Conservation (phyloP, 2,797 vertebrate genomes). For the Pogonophryne albipinna region DNA sequence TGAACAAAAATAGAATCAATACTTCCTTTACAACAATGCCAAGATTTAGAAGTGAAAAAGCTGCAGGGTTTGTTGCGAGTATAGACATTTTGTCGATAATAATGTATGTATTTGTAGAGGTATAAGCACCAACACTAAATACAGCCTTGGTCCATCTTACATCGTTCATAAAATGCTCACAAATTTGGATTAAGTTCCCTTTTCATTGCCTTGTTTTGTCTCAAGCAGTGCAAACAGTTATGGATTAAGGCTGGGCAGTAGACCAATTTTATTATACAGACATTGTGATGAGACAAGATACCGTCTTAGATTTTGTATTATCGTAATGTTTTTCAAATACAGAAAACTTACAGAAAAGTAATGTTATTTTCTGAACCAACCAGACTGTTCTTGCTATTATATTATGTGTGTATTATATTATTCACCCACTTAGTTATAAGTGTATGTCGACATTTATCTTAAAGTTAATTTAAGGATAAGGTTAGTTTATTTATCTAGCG, state of each 20-base stretch:
- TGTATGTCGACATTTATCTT: too few relatives aligned
- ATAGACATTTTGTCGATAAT: conserved; percentile 3
- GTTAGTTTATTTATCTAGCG: too few relatives aligned
- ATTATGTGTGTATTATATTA: too few relatives aligned
- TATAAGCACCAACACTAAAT: neutral
- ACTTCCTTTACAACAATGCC: neutral
- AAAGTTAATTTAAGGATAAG: too few relatives aligned
- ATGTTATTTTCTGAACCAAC: too few relatives aligned
- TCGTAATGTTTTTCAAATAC: too few relatives aligned
- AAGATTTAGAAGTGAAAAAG: conserved; percentile 27
- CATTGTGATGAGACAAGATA: too few relatives aligned
- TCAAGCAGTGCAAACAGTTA: conserved; percentile 3
- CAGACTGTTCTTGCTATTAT: too few relatives aligned
- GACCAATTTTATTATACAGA: too few relatives aligned
- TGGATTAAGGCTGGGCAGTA: neutral
- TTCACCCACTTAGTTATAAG: too few relatives aligned
- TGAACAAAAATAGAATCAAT: conserved; percentile 12
- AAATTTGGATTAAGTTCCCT: neutral
- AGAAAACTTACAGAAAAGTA: too few relatives aligned
- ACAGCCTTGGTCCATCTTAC: neutral
- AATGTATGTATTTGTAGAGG: neutral
- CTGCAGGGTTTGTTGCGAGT: conserved; percentile 9
- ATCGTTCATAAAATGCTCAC: neutral
- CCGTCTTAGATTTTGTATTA: too few relatives aligned
- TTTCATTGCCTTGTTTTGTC: neutral